phyloP scores from a whole-genome alignment of 2,113 vertebrate species.

The Gracilinanus agilis region DNA sequence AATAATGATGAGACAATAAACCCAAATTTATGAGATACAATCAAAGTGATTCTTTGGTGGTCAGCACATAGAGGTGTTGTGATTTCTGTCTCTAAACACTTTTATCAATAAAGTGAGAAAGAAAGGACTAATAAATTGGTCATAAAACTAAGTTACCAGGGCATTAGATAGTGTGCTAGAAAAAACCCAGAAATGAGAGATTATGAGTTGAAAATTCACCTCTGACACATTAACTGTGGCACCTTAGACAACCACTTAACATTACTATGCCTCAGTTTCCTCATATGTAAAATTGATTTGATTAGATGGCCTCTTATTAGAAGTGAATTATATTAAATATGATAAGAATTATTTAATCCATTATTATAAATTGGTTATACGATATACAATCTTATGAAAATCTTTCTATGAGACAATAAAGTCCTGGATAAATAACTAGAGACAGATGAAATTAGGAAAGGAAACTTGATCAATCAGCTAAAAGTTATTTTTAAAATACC shows the following conservation, averaged over 20 bases:
- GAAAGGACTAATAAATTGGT: neutral
- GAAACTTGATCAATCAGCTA: neutral
- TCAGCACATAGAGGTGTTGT: neutral
- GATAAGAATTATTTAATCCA: neutral
- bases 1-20: neutral
- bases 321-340: neutral
- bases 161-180: neutral
- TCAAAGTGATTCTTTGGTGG: neutral
- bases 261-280: neutral
- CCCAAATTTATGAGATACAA: neutral
- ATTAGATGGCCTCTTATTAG: neutral
- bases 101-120: neutral
- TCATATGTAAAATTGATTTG: neutral
- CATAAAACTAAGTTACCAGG: neutral
- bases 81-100: neutral
- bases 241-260: neutral
- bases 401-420: neutral
- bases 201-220: neutral
- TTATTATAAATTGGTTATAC: neutral
- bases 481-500: neutral
- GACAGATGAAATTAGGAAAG: neutral
- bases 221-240: neutral
- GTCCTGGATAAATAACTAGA: neutral
- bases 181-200: neutral
- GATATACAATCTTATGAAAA: neutral